phyloP scores from a whole-genome alignment of 2,888 invertebrate species.

The Nemapogon koenigi region DNA sequence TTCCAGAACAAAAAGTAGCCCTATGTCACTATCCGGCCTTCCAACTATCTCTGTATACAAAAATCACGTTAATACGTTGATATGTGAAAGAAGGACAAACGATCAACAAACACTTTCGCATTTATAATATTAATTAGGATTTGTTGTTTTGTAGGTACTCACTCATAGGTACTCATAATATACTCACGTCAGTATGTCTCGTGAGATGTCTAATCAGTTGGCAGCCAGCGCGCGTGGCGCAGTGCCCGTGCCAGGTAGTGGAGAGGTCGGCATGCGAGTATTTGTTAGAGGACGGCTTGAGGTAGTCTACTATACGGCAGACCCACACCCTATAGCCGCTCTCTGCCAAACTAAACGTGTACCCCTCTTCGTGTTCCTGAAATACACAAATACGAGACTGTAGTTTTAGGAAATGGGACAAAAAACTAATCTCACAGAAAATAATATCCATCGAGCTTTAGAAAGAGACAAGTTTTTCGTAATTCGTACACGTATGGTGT shows the following conservation, averaged over 20 bases:
- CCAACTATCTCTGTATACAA: no score
- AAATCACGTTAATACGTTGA: no score
- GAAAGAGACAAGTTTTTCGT: no score
- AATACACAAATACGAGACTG: constrained; percentile 11
- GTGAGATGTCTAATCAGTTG: constrained; percentile 79
- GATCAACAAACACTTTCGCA: no score
- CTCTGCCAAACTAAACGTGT: constrained; percentile 44
- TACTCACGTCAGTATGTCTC: constrained; percentile 66
- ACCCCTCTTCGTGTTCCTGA: constrained; percentile 40
- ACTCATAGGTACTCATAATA: background rate
- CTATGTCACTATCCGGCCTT: no score
- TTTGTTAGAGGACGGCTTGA: constrained; percentile 85
- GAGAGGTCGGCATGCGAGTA: constrained; percentile 85
- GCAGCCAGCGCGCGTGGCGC: constrained; percentile 71
- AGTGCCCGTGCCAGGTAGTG: constrained; percentile 61
- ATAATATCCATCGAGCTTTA: no score
- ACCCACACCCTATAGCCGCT: constrained; percentile 52
- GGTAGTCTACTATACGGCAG: constrained; percentile 81
- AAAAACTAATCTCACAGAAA: no score
- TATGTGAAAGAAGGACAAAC: no score
- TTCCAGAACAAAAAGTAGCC: no score
- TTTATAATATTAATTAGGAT: no score
- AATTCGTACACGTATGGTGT: no score
- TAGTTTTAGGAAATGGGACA: background rate
- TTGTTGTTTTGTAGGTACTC: no score